These are phyloP conservation scores for Pomatorhinus ruficollis DNA, from an alignment of 2,113 vertebrate species.

Conservation along the genomic window DNA sequence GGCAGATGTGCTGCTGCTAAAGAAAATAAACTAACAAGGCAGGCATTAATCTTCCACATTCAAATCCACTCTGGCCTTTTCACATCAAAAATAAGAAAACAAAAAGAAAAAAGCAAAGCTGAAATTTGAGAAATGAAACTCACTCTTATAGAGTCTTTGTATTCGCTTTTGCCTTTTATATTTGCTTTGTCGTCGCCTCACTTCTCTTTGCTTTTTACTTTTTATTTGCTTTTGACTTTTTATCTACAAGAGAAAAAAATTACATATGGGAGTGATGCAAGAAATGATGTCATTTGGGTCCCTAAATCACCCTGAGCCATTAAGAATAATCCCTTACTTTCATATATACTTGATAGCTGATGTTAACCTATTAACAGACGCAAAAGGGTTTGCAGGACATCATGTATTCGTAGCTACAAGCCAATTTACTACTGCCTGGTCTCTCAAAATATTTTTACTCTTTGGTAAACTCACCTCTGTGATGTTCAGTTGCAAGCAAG, in stretches of 20 bases:
- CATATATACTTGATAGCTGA: neutral
- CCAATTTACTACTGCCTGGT: neutral
- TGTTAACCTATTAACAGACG: neutral
- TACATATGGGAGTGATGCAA: neutral
- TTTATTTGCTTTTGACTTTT: conserved; percentile 14
- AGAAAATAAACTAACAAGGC: neutral
- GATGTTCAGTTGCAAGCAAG: neutral
- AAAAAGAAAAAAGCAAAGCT: neutral
- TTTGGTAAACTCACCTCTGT: neutral
- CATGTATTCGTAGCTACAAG: neutral
- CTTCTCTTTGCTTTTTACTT: neutral
- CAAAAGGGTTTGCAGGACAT: neutral
- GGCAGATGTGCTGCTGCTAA: neutral
- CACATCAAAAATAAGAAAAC: neutral
- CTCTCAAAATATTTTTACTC: neutral
- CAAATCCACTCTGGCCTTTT: neutral
- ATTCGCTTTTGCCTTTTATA: neutral
- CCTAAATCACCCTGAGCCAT: neutral
- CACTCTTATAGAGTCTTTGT: neutral
- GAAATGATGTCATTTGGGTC: neutral
- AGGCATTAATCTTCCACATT: neutral
- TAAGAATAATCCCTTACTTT: neutral
- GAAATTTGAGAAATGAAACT: neutral
- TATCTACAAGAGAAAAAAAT: neutral
- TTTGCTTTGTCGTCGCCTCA: neutral